phyloP scores from a whole-genome alignment of 2,888 invertebrate species.

The Eristalis pertinax region DNA sequence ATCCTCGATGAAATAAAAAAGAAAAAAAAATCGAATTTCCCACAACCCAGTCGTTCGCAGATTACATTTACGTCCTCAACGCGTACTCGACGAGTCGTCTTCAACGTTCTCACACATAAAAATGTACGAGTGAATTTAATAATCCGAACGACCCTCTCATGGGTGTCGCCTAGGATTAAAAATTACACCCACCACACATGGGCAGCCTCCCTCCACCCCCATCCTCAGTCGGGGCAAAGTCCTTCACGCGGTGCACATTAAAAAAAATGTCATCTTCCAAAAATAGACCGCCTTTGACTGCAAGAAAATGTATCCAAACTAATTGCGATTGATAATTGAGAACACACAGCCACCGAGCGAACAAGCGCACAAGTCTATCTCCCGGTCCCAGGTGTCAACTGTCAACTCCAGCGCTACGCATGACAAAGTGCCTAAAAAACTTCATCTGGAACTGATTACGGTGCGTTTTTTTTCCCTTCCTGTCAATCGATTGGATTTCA shows the following conservation, averaged over 20 bases:
- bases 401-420: background rate
- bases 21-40: background rate
- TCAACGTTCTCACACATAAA: conserved; percentile 60
- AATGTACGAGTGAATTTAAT: conserved; percentile 28
- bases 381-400: conserved; percentile 48
- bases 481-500: conserved; percentile 2
- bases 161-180: conserved; percentile 67
- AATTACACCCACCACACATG: conserved; percentile 56
- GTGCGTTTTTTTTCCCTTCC: background rate
- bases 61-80: background rate
- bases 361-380: conserved; percentile 11
- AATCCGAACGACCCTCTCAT: conserved; percentile 41
- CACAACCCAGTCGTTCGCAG: background rate
- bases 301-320: conserved; percentile 24
- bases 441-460: conserved; percentile 59
- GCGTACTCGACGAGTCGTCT: background rate
- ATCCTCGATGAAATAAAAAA: background rate
- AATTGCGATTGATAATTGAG: conserved; percentile 54
- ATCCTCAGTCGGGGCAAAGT: background rate
- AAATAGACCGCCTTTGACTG: conserved; percentile 28
- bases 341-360: conserved; percentile 33
- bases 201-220: background rate
- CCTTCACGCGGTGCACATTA: background rate
- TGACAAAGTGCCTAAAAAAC: conserved; percentile 33
- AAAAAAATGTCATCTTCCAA: conserved; percentile 29